Evolutionary conservation across 2,113 vertebrate genomes (phyloP).

Genomic region (Petrocephalus microphthalmus): DNA sequence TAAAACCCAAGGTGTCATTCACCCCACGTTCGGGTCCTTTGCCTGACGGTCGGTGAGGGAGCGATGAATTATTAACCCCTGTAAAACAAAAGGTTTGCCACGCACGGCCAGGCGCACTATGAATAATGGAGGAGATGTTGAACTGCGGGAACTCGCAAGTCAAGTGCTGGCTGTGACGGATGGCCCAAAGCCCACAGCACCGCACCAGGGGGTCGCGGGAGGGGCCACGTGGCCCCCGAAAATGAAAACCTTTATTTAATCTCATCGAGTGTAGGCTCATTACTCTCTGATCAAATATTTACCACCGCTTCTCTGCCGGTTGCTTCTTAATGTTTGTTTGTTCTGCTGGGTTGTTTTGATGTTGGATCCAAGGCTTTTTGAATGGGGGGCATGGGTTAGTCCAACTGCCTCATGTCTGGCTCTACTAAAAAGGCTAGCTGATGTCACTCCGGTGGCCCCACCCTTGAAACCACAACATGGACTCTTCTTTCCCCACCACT

Average conservation of each 20-base stretch:
- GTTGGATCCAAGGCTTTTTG: conserved; percentile 23
- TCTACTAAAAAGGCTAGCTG: conserved; percentile 13
- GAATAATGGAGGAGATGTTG: conserved; percentile 65
- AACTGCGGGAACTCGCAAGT: conserved; percentile 61
- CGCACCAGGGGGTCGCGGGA: conserved; percentile 1
- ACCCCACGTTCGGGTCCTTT: neutral
- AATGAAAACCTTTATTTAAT: conserved; percentile 41
- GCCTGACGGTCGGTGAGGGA: conserved; percentile 41
- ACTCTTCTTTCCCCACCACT: neutral
- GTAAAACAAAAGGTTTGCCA: conserved; percentile 67
- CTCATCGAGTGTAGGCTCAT: conserved; percentile 29
- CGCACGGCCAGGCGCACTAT: conserved; percentile 56
- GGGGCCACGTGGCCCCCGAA: neutral
- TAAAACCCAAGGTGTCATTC: conserved; percentile 14
- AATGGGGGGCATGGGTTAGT: neutral
- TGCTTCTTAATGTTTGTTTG: conserved; percentile 27
- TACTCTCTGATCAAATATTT: conserved; percentile 27
- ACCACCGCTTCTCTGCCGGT: conserved; percentile 22
- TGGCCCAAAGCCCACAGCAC: conserved; percentile 43
- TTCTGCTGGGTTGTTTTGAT: conserved; percentile 31
- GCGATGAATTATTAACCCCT: conserved; percentile 68
- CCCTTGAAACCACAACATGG: neutral
- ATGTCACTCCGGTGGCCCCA: neutral
- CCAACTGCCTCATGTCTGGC: neutral
- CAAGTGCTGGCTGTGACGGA: conserved; percentile 57